Evolutionary conservation across 2,113 vertebrate genomes (phyloP), one percentile per base, ranked within the genome.

Genomic region (Spermophilus dauricus): DNA sequence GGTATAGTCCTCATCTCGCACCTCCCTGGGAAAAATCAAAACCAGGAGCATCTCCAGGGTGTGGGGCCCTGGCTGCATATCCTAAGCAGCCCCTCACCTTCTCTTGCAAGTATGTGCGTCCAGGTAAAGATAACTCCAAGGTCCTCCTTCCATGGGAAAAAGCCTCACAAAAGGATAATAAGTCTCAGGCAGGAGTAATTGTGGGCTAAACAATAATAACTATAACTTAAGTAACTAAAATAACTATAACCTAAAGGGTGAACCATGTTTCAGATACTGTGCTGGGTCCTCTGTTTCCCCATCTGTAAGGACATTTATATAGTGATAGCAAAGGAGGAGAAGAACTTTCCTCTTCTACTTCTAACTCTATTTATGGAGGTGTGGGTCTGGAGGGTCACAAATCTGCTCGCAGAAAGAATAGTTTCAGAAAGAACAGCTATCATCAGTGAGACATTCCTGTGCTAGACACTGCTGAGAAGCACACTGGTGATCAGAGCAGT

Each of bases 371-470:
- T 67, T 14, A 26, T 39, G 63, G 53, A 90, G 30, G 20, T 63
- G 56, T 89, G 61, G 76, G 77, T 18, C 58, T 83, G 86, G 86
- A 94, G 82, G 34, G 67, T 22, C 69, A 90, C 72, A 86, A 45
- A 91, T 63, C 39, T 88, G 77, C 93, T 76, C 96, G 77, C 18
- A 78, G 82, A 73, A 91, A 89, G 81, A 96, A 45, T 7, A 53
- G 7, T 84, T 92, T 94, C 22, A 77, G 30, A 45, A 22, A 78
- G 48, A 78, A 26, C 83, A 76, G 24, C 37, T 45, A 86, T 51
- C 32, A 24, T 26, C 16, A 42, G 51, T 37, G 6, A 72, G 65
- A 45, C 8, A 13, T 10, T 13, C n/a, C 34, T 2, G 14, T 22
- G 5, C 42, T 86, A 70, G 82, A 37, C 32, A 18, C n/a, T 32